Conservation (phyloP, 2,888 invertebrate species). For the Odontothrips loti region DNA sequence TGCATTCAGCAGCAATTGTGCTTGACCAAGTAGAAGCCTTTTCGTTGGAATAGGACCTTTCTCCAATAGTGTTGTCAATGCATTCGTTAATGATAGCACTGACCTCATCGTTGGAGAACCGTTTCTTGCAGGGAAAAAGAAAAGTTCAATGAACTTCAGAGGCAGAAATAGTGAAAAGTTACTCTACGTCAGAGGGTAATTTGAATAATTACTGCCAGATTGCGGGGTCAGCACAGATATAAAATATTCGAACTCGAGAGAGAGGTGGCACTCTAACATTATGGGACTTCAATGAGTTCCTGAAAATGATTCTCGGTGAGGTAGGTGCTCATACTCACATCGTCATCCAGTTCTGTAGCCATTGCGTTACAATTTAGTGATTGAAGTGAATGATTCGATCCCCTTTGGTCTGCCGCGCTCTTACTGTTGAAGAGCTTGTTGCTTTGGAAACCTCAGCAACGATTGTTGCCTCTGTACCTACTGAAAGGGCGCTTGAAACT, state of each 20-base stretch:
- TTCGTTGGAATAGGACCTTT: not conserved
- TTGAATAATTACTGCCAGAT: not conserved
- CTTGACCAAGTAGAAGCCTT: not conserved
- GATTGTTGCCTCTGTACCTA: no score
- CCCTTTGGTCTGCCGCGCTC: not conserved
- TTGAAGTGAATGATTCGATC: not conserved
- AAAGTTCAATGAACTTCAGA: not conserved
- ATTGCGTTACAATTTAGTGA: not conserved
- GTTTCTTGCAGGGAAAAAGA: not conserved
- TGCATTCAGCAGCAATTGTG: not conserved
- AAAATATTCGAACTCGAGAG: not conserved
- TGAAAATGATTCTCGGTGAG: no score
- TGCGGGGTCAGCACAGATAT: not conserved
- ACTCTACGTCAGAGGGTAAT: not conserved
- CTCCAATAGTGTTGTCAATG: not conserved
- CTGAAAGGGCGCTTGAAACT: no score
- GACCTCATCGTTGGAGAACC: not conserved
- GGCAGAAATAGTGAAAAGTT: not conserved
- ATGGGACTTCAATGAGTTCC: no score
- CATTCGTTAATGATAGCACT: not conserved
- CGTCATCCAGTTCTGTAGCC: conserved; percentile 1
- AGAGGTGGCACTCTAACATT: no score
- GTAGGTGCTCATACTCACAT: not conserved
- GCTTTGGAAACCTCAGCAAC: not conserved
- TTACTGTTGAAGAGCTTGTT: not conserved